phyloP scores from a whole-genome alignment of 2,113 vertebrate species.

The Halichoerus grypus region DNA sequence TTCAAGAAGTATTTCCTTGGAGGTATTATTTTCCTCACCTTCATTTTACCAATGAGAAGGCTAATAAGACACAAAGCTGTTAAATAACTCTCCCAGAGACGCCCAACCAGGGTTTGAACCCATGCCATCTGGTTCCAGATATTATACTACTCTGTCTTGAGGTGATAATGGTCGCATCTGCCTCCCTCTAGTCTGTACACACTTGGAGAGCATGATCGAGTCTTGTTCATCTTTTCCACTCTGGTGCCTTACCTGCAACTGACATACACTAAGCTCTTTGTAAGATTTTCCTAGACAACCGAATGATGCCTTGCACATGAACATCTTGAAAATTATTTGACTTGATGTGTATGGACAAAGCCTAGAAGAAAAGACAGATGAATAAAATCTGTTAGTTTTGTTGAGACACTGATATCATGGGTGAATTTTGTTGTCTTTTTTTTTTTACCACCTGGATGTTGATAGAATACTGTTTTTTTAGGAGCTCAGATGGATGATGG shows the following conservation, averaged over 20 bases:
- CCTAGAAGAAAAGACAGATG: background rate
- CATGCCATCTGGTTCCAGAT: background rate
- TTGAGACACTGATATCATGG: background rate
- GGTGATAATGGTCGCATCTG: background rate
- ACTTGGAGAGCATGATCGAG: background rate
- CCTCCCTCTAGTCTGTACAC: background rate
- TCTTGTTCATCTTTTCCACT: background rate
- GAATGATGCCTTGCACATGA: background rate
- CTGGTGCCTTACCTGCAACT: background rate
- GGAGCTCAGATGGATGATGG: background rate
- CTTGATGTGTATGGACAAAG: background rate
- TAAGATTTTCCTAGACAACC: background rate
- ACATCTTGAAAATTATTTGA: conserved; percentile 13
- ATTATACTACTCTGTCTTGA: background rate
- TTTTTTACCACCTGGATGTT: background rate
- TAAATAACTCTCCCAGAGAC: background rate
- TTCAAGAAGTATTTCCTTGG: background rate
- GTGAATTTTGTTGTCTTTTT: background rate
- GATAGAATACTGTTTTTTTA: conserved; percentile 1
- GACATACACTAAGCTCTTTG: background rate
- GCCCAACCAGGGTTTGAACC: background rate
- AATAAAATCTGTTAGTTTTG: background rate
- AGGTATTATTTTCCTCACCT: conserved; percentile 18
- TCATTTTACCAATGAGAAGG: background rate
- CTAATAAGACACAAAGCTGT: background rate